phyloP scores from a whole-genome alignment of 2,797 vertebrate species.

The Chaunax sp. region DNA sequence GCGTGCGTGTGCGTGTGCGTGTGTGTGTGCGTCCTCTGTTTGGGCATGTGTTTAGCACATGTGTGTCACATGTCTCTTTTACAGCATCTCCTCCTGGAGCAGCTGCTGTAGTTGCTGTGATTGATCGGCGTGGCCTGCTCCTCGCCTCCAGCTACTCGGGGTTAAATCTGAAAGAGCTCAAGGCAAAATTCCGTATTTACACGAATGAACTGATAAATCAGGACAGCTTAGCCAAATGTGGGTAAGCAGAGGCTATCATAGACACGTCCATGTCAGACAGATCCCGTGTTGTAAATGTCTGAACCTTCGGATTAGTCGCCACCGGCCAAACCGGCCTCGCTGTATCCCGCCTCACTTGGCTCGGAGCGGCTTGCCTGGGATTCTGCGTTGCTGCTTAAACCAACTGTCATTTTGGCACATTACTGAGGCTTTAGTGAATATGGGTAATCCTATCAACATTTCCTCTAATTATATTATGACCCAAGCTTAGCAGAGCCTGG shows the following conservation, averaged over 20 bases:
- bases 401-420: constrained; percentile 79
- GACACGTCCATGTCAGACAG: constrained; percentile 54
- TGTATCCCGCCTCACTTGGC: constrained; percentile 38
- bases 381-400: constrained; percentile 48
- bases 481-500: constrained; percentile 60
- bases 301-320: constrained; percentile 66
- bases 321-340: constrained; percentile 57
- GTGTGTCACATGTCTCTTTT: constrained; percentile 63
- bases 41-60: constrained; percentile 55
- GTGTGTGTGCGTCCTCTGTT: constrained; percentile 3
- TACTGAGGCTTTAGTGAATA: constrained; percentile 67
- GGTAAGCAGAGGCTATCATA: constrained; percentile 45
- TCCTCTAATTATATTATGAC: constrained; percentile 77
- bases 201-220: constrained; percentile 12
- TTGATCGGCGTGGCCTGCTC: constrained; percentile 36
- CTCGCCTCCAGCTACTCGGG: constrained; percentile 29
- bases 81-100: constrained; percentile 42
- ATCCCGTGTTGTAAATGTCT: constrained; percentile 62
- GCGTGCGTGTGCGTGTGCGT: constrained; percentile 12
- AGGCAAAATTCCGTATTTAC: constrained; percentile 25
- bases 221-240: constrained; percentile 44
- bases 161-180: constrained; percentile 26
- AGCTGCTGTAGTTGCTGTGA: constrained; percentile 48
- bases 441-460: constrained; percentile 76
- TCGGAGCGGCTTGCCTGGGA: constrained; percentile 34